Percentiles rank a stretch among this genome's conserved stretches.
Conservation (phyloP, 2,113 vertebrate genomes). For the Aleadryas rufinucha region DNA sequence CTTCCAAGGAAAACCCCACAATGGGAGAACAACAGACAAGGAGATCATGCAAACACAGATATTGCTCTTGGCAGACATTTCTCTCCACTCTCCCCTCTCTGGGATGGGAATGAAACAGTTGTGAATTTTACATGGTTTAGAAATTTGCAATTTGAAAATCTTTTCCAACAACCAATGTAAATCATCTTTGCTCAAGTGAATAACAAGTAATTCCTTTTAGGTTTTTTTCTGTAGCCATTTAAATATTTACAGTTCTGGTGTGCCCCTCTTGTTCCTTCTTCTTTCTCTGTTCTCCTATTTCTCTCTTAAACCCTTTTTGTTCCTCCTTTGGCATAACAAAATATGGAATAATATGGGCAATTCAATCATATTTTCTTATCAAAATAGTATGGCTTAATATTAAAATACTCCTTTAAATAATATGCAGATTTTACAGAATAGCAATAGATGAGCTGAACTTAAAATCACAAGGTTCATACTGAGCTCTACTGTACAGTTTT, state of each 20-base stretch:
- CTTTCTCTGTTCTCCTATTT: not conserved
- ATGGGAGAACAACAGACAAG: not conserved
- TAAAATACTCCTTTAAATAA: not conserved
- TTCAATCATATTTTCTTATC: not conserved
- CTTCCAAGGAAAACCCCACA: not conserved
- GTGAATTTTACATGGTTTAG: not conserved
- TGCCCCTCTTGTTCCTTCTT: not conserved
- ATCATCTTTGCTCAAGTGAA: not conserved
- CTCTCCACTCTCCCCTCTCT: not conserved
- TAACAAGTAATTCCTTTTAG: not conserved
- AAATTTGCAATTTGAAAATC: not conserved
- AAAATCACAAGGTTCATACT: not conserved
- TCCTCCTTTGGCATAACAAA: not conserved
- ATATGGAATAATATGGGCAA: not conserved
- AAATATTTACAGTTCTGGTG: not conserved
- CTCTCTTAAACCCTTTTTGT: not conserved
- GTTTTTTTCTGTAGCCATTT: not conserved
- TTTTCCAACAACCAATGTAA: not conserved
- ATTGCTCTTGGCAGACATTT: not conserved
- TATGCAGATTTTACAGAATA: not conserved
- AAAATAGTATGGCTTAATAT: not conserved
- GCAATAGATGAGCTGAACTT: not conserved
- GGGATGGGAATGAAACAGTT: not conserved
- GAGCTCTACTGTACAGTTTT: not conserved
- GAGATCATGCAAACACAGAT: not conserved